A percentile compares a stretch with the other conserved stretches of the same genome.
These are phyloP conservation scores for Garrulus glandarius DNA, from an alignment of 2,797 vertebrate species.

Conservation along the genomic window DNA sequence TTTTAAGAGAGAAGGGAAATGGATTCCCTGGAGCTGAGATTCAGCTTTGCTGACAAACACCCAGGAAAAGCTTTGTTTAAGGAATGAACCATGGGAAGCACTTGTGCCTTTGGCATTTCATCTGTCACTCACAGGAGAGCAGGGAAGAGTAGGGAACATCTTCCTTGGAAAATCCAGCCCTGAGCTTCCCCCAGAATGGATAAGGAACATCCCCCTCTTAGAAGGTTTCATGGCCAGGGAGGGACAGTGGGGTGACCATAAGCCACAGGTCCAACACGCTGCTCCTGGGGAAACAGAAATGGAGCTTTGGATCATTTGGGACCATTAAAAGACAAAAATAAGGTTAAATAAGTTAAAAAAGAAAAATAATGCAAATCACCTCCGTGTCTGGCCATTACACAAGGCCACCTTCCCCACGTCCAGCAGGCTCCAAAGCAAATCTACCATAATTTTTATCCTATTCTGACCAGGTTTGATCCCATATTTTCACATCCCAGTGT, in stretches of 20 bases:
- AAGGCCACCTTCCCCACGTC: neutral
- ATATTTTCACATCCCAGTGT: neutral
- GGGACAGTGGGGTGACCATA: fast-evolving
- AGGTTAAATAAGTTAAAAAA: neutral
- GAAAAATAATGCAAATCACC: neutral
- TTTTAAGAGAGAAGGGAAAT: neutral
- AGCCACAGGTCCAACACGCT: neutral
- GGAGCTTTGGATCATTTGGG: neutral
- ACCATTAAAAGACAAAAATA: neutral
- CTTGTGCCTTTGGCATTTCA: neutral
- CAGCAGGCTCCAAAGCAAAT: neutral
- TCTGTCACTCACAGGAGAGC: too few species aligned
- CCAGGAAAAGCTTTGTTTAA: neutral
- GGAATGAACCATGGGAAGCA: neutral
- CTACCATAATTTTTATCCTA: neutral
- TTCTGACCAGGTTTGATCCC: neutral
- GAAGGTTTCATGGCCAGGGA: neutral
- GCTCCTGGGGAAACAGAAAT: neutral
- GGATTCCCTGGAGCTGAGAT: neutral
- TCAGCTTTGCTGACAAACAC: neutral
- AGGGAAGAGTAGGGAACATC: neutral
- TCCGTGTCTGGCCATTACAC: neutral
- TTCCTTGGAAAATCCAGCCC: neutral
- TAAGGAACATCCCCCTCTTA: neutral
- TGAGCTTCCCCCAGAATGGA: neutral